Percentiles rank a stretch among this genome's conserved stretches.
phyloP scores from a whole-genome alignment of 2,113 vertebrate genomes.

The Tragelaphus strepsiceros region DNA sequence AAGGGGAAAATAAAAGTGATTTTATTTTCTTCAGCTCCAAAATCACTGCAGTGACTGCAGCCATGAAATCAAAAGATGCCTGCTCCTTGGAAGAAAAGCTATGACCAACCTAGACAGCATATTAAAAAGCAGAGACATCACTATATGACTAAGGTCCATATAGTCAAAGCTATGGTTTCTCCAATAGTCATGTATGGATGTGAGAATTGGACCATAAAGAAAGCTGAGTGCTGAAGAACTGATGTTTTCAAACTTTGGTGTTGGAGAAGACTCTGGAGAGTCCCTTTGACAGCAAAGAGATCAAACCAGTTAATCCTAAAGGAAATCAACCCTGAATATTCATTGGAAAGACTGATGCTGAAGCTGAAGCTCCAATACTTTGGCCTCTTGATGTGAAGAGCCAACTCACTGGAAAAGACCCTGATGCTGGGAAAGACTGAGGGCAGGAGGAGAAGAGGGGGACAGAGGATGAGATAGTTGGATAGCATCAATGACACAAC shows the following conservation, averaged over 20 bases:
- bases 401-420: background rate
- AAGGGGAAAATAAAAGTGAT: too few relatives aligned
- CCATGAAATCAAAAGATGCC: background rate
- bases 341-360: background rate
- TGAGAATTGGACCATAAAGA: background rate
- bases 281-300: background rate
- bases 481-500: background rate
- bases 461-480: background rate
- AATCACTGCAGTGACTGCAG: background rate
- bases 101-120: background rate
- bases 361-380: background rate
- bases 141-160: background rate
- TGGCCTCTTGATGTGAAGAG: background rate
- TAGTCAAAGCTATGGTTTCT: background rate
- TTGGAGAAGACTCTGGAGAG: background rate
- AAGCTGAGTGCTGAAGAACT: background rate
- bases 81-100: background rate
- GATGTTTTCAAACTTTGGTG: background rate
- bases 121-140: background rate
- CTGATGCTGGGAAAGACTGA: background rate
- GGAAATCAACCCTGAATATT: background rate
- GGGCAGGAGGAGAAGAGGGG: background rate
- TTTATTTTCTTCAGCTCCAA: background rate
- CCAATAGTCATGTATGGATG: background rate
- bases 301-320: background rate